These are phyloP conservation scores for Agelas oroides DNA, from an alignment of 37 sponge, comb jelly and placozoan genomes.

Conservation along the genomic window DNA sequence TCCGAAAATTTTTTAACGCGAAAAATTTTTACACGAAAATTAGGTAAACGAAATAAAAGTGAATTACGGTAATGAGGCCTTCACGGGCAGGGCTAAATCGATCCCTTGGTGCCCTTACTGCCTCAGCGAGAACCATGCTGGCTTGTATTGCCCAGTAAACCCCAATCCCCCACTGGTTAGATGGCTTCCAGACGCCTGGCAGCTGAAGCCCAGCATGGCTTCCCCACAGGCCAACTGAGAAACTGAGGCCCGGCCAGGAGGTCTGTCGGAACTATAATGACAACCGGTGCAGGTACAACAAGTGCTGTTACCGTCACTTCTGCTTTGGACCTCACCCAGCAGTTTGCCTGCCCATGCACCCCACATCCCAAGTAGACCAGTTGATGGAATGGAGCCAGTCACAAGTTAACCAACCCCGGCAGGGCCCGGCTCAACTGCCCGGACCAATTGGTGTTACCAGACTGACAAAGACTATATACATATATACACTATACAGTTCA, in stretches of 20 bases:
- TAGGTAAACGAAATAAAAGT: too few species aligned
- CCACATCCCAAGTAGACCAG: not conserved
- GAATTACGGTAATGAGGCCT: too few species aligned
- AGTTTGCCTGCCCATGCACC: not conserved
- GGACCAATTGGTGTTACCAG: too few species aligned
- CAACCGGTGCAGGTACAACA: constrained; percentile 11
- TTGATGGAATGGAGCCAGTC: not conserved
- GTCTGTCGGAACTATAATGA: constrained; percentile 26
- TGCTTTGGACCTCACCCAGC: not conserved
- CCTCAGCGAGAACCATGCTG: not conserved
- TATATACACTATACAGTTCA: too few species aligned
- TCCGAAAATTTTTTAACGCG: too few species aligned
- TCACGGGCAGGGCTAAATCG: not conserved
- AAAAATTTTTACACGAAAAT: too few species aligned
- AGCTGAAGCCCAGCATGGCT: too few species aligned
- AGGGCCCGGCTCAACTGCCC: not conserved
- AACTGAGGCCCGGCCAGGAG: constrained; percentile 2
- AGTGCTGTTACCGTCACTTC: constrained; percentile 11
- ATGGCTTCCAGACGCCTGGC: too few species aligned
- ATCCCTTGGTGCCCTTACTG: constrained; percentile 3
- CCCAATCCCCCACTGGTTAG: too few species aligned
- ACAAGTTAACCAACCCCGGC: not conserved
- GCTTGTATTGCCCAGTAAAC: not conserved
- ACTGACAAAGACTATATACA: too few species aligned
- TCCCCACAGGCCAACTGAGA: not conserved